These are phyloP conservation scores for Gobiocypris rarus DNA, from an alignment of 2,113 vertebrate genomes.

Conservation along the genomic window DNA sequence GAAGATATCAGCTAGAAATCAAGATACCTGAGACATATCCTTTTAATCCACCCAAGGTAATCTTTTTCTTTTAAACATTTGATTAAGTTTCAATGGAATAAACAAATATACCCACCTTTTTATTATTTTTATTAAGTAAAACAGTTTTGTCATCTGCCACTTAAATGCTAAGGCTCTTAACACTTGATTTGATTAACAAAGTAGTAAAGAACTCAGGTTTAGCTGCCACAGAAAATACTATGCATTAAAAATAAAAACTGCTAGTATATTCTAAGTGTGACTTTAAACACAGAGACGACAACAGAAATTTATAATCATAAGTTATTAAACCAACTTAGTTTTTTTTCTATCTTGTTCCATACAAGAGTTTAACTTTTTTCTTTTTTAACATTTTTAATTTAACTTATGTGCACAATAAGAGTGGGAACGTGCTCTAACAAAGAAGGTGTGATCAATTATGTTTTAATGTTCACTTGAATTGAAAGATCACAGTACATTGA, in stretches of 20 bases:
- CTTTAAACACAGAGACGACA: background rate
- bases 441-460: background rate
- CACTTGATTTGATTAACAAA: background rate
- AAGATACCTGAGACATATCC: conserved; percentile 99
- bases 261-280: background rate
- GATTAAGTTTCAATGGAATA: background rate
- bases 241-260: background rate
- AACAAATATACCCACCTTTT: background rate
- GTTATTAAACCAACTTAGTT: too few relatives aligned
- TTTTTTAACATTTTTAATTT: background rate
- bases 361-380: background rate
- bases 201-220: background rate
- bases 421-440: background rate
- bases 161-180: too few relatives aligned
- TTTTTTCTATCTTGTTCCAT: background rate
- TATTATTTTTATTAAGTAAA: background rate
- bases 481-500: background rate
- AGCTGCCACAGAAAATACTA: too few relatives aligned
- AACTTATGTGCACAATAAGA: too few relatives aligned
- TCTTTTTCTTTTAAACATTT: background rate
- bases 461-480: background rate
- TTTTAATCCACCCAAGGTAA: conserved; percentile 98
- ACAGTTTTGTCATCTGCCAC: background rate
- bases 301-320: too few relatives aligned
- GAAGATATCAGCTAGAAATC: conserved; percentile 96